Conservation (phyloP, 2,888 invertebrate genomes). For the Drosophila monieri region DNA sequence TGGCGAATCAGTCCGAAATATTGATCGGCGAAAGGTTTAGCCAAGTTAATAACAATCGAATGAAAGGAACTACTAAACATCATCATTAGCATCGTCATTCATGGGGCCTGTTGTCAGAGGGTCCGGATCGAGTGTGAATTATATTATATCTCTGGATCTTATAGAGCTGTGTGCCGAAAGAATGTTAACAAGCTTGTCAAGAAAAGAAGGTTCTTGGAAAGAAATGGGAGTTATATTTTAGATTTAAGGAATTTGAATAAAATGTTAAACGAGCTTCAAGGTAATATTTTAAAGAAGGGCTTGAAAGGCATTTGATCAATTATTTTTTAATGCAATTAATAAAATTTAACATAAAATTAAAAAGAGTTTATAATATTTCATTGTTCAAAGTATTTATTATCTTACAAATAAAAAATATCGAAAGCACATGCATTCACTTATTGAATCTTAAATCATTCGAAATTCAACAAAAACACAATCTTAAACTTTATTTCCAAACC, state of each 20-base stretch:
- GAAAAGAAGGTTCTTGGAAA: neutral
- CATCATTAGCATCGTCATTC: slow-evolving; percentile 17
- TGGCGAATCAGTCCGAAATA: slow-evolving; percentile 42
- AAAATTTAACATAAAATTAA: too few species aligned
- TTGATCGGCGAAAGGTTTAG: slow-evolving; percentile 50
- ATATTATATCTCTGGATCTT: slow-evolving; percentile 6
- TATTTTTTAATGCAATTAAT: too few species aligned
- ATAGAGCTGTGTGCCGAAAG: neutral
- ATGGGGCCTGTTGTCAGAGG: slow-evolving; percentile 4
- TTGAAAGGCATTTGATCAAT: too few species aligned
- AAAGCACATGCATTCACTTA: too few species aligned
- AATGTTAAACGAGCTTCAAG: neutral
- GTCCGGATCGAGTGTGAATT: slow-evolving; percentile 24
- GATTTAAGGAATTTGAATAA: neutral
- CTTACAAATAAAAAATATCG: too few species aligned
- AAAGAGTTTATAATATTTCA: too few species aligned
- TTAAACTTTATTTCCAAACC: slow-evolving; percentile 9
- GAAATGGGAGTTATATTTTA: neutral
- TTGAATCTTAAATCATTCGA: neutral
- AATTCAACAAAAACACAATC: neutral
- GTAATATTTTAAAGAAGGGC: too few species aligned
- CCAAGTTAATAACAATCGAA: slow-evolving; percentile 49
- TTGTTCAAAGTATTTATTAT: too few species aligned
- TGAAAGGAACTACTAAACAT: slow-evolving; percentile 38
- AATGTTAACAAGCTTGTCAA: slow-evolving; percentile 2